phyloP scores from a whole-genome alignment of 2,888 invertebrate genomes.

The Andrena trimmerana region DNA sequence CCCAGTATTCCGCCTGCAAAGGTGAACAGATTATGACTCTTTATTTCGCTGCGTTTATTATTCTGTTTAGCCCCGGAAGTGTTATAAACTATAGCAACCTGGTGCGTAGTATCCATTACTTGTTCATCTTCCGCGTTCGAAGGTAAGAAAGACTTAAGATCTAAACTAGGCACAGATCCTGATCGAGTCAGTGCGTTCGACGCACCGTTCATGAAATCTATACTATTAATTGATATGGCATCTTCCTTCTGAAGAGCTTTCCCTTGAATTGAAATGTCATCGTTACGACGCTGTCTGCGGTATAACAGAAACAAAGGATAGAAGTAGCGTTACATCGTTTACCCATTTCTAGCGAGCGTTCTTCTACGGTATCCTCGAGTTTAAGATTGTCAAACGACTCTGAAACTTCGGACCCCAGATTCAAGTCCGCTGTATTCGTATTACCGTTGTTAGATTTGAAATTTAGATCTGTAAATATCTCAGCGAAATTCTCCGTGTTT shows the following conservation, averaged over 20 bases:
- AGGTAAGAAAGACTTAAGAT: conserved; percentile 83
- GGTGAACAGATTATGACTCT: conserved; percentile 2
- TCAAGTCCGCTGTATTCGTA: conserved; percentile 69
- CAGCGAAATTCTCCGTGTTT: conserved; percentile 62
- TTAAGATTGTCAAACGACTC: conserved; percentile 80
- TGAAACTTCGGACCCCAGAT: conserved; percentile 76
- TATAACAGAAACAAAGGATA: not conserved
- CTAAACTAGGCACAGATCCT: conserved; percentile 84
- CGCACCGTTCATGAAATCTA: conserved; percentile 79
- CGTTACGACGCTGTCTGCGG: not conserved
- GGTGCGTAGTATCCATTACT: conserved; percentile 79
- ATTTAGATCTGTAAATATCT: conserved; percentile 80
- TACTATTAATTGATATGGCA: conserved; percentile 82
- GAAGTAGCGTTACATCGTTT: conserved; percentile 7
- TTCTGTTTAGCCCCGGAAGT: no score
- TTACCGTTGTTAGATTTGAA: conserved; percentile 69
- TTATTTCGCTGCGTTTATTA: not conserved
- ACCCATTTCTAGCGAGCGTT: conserved; percentile 75
- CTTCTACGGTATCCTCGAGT: conserved; percentile 72
- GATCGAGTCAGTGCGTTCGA: conserved; percentile 80
- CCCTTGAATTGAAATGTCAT: conserved; percentile 69
- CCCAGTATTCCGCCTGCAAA: conserved; percentile 81
- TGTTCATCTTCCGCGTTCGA: conserved; percentile 80
- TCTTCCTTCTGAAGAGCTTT: conserved; percentile 81
- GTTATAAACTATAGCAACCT: conserved; percentile 69